phyloP scores from a whole-genome alignment of 2,888 invertebrate genomes.

The Hyles lineata region DNA sequence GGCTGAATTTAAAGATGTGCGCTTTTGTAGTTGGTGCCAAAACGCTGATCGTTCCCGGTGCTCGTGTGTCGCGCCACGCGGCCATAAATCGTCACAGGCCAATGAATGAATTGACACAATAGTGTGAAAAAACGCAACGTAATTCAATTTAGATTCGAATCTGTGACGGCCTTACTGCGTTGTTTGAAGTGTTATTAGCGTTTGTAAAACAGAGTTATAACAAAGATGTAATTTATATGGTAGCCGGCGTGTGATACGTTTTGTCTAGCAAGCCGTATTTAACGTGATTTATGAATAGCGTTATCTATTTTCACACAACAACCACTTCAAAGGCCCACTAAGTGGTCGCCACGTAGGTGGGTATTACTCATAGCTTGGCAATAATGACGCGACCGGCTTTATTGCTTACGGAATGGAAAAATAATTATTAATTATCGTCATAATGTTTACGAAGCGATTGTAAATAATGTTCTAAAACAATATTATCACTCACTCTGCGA shows the following conservation, averaged over 20 bases:
- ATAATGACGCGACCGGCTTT: conserved; percentile 4
- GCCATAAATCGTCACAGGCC: conserved; percentile 47
- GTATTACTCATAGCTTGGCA: conserved; percentile 2
- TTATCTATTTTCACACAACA: conserved; percentile 47
- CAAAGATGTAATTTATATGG: conserved; percentile 54
- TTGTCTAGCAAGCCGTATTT: conserved; percentile 45
- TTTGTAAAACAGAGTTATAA: conserved; percentile 68
- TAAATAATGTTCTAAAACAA: not conserved
- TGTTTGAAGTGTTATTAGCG: conserved; percentile 63
- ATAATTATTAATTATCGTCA: not conserved
- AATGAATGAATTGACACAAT: conserved; percentile 68
- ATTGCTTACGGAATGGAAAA: conserved; percentile 16
- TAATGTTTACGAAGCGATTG: not conserved
- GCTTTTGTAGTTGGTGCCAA: conserved; percentile 28
- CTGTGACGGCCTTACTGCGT: conserved; percentile 58
- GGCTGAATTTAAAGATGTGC: conserved; percentile 2
- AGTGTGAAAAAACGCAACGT: conserved; percentile 65
- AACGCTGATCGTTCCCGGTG: conserved; percentile 33
- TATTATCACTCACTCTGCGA: not conserved
- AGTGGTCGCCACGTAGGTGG: conserved; percentile 18
- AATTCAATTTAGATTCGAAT: conserved; percentile 69
- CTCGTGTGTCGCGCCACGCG: conserved; percentile 49
- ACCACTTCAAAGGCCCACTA: conserved; percentile 30
- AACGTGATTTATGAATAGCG: conserved; percentile 47
- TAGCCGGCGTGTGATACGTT: conserved; percentile 50